Percentiles rank a stretch among this genome's conserved stretches.
Conservation (phyloP, 2,888 invertebrate species). For the Tetrapedia diversipes region DNA sequence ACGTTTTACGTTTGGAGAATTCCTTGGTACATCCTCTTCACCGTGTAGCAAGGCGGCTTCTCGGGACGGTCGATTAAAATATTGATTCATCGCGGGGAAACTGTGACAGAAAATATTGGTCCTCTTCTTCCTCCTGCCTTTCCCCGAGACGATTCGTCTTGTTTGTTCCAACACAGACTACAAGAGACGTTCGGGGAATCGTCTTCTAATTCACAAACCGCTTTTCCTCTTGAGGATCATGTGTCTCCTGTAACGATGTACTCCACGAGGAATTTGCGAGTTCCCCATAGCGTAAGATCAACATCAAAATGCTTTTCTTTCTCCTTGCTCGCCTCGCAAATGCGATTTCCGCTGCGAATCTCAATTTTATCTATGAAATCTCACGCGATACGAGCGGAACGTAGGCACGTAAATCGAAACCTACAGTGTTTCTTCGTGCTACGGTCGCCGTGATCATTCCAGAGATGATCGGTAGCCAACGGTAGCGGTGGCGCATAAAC, state of each 20-base stretch:
- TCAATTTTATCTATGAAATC: background rate
- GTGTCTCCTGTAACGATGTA: background rate
- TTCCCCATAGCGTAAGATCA: background rate
- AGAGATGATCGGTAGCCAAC: background rate
- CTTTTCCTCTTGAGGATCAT: background rate
- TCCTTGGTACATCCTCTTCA: background rate
- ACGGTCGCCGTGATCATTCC: background rate
- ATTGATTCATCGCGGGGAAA: constrained; percentile 13
- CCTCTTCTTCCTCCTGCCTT: background rate
- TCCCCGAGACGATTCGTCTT: constrained; percentile 1
- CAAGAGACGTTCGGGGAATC: background rate
- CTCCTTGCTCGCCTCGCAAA: background rate
- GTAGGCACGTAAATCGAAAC: background rate
- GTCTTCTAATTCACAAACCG: background rate
- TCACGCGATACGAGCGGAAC: background rate
- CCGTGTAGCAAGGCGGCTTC: background rate
- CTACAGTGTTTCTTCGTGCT: background rate
- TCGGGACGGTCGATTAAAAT: constrained; percentile 30
- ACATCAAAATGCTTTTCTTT: background rate
- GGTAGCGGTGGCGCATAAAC: background rate
- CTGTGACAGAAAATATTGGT: constrained; percentile 32
- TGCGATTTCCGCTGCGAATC: background rate
- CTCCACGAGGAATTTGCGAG: too few relatives aligned
- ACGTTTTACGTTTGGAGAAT: too few relatives aligned
- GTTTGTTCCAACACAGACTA: background rate